phyloP scores from a whole-genome alignment of 1,140 invertebrate genomes.

The Carposina sasakii region DNA sequence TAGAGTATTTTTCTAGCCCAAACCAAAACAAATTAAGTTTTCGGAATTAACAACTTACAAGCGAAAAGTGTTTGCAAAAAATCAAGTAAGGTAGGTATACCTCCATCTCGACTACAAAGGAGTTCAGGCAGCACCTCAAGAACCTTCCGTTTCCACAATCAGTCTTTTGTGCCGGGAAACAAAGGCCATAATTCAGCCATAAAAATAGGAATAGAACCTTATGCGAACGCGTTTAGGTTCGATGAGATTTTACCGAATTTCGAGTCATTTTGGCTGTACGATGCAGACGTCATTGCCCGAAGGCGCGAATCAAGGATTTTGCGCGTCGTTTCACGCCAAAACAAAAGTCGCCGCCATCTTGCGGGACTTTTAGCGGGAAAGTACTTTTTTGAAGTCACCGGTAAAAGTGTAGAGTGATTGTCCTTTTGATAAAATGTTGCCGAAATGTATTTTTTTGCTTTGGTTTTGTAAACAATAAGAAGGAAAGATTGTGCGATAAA shows the following conservation, averaged over 20 bases:
- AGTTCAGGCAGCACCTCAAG: conserved; percentile 19
- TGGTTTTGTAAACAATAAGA: no score
- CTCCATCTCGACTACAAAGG: conserved; percentile 18
- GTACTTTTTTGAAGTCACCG: no score
- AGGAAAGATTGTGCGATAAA: no score
- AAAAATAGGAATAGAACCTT: conserved; percentile 13
- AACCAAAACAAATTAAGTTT: no score
- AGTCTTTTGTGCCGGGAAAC: conserved; percentile 30
- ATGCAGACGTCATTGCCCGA: conserved; percentile 26
- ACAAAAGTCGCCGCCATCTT: conserved; percentile 30
- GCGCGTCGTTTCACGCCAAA: conserved; percentile 36
- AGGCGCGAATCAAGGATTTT: conserved; percentile 43
- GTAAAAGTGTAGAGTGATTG: no score
- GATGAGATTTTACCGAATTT: conserved; percentile 10
- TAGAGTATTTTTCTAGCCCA: no score
- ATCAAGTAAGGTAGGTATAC: no score
- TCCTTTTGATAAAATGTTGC: no score
- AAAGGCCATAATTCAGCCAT: conserved; percentile 8
- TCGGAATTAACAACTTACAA: no score
- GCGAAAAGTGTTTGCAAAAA: no score
- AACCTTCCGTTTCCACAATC: conserved; percentile 40
- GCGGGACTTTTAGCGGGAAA: no score
- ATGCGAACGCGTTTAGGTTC: conserved; percentile 7
- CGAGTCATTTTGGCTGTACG: not conserved
- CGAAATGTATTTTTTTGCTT: no score